Conservation (phyloP, 2,113 vertebrate species). For the Jacana jacana region DNA sequence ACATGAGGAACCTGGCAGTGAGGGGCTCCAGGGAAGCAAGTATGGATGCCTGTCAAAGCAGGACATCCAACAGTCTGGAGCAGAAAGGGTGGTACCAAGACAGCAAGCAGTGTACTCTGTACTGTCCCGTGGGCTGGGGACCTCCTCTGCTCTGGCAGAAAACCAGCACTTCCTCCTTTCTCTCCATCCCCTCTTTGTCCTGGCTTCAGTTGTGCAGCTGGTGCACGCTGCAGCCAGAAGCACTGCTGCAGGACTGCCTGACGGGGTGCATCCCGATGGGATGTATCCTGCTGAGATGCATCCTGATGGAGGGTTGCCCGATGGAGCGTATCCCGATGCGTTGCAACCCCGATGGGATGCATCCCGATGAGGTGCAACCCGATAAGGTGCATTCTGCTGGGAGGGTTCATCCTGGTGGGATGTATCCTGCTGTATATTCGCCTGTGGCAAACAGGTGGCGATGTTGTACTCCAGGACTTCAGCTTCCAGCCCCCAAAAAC, state of each 20-base stretch:
- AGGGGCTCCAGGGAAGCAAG: not conserved
- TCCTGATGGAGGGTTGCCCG: not conserved
- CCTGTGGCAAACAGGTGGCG: slow-evolving; percentile 63
- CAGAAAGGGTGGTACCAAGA: not conserved
- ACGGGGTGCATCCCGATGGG: not conserved
- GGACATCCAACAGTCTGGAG: not conserved
- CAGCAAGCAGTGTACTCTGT: accelerated
- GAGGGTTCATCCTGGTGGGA: not conserved
- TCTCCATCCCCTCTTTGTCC: not conserved
- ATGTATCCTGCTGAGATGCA: not conserved
- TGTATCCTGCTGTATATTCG: not conserved
- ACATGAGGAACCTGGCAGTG: not conserved
- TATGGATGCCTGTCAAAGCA: accelerated
- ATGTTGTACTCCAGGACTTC: slow-evolving; percentile 60
- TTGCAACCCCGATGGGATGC: accelerated
- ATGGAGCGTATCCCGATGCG: not conserved
- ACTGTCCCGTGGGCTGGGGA: too few relatives aligned
- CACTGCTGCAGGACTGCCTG: not conserved
- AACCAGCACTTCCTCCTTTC: not conserved
- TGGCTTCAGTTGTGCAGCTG: not conserved
- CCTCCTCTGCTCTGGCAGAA: not conserved
- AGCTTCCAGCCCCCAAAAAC: not conserved
- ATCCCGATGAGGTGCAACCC: accelerated
- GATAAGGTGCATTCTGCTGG: accelerated
- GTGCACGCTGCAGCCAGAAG: not conserved